Evolutionary conservation across 1,140 invertebrate species (phyloP).

Genomic region (Atta colombica): DNA sequence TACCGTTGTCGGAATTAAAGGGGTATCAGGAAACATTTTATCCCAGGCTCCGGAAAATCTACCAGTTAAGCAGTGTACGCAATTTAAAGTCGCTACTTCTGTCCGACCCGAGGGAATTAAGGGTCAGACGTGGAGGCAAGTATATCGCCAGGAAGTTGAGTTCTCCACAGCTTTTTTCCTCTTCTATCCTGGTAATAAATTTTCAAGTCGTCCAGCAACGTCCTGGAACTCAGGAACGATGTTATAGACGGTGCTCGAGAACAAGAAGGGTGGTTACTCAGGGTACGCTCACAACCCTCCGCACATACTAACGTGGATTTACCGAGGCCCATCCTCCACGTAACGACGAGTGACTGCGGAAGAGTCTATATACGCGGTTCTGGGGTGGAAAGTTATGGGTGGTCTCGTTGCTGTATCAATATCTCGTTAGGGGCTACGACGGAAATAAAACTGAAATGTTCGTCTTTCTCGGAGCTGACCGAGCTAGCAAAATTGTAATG

Average conservation of each 20-base stretch:
- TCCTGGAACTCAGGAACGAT: conserved; percentile 75
- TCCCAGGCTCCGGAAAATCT: conserved; percentile 39
- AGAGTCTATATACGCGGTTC: conserved; percentile 63
- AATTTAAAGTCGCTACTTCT: conserved; percentile 58
- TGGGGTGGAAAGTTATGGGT: conserved; percentile 65
- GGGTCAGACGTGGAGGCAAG: conserved; percentile 40
- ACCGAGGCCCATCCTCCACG: conserved; percentile 71
- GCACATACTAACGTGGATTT: conserved; percentile 79
- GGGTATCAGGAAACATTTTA: conserved; percentile 46
- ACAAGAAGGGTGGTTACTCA: conserved; percentile 78
- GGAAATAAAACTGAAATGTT: conserved; percentile 69
- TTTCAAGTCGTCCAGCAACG: conserved; percentile 73
- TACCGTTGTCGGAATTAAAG: conserved; percentile 27
- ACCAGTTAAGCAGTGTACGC: conserved; percentile 58
- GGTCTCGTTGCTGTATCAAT: conserved; percentile 74
- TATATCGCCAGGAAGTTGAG: conserved; percentile 53
- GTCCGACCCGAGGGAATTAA: conserved; percentile 51
- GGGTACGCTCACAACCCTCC: conserved; percentile 70
- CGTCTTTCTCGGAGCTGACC: conserved; percentile 38
- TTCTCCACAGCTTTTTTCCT: conserved; percentile 60
- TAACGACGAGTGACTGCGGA: conserved; percentile 75
- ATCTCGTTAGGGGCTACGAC: conserved; percentile 76
- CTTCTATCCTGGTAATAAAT: conserved; percentile 73
- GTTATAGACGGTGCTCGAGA: conserved; percentile 77
- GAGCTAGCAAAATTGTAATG: conserved; percentile 64